These are phyloP conservation scores for western clawed frog (Xenopus tropicalis) DNA, from an alignment of 2,113 vertebrate genomes.

Conservation along the genomic window DNA sequence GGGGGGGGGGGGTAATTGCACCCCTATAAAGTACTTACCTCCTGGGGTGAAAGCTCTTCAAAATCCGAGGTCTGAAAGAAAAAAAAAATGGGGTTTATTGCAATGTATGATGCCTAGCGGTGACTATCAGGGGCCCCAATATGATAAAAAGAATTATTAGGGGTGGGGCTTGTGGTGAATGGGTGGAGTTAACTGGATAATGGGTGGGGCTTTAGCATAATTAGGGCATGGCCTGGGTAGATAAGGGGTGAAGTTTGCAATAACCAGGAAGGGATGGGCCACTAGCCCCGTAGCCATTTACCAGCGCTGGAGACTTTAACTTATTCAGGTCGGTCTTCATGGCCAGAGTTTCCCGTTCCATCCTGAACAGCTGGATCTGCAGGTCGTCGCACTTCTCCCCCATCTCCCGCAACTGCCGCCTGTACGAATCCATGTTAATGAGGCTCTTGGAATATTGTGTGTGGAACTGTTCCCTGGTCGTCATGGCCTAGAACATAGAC, in stretches of 20 bases:
- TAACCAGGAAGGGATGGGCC: too few species aligned
- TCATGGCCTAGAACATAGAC: constrained; percentile 66
- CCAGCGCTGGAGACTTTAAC: constrained; percentile 57
- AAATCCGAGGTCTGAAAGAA: constrained; percentile 65
- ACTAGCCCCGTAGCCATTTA: too few species aligned
- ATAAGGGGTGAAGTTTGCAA: too few species aligned
- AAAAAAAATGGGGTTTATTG: too few species aligned
- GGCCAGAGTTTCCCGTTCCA: constrained; percentile 73
- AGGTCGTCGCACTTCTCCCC: constrained; percentile 74
- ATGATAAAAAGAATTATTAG: too few species aligned
- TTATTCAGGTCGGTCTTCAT: constrained; percentile 68
- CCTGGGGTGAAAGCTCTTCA: constrained; percentile 67
- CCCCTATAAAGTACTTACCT: constrained; percentile 57
- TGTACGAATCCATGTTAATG: constrained; percentile 79
- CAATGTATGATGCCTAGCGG: too few species aligned
- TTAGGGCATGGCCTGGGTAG: too few species aligned
- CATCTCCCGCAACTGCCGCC: constrained; percentile 78
- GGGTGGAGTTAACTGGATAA: too few species aligned
- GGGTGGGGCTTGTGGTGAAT: too few species aligned
- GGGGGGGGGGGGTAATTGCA: too few species aligned
- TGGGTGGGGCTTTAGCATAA: too few species aligned
- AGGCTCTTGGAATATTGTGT: constrained; percentile 70
- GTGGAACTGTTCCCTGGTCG: constrained; percentile 70
- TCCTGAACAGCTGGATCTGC: constrained; percentile 79
- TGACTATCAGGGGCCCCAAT: too few species aligned